Evolutionary conservation across 2,113 vertebrate genomes (phyloP).

Genomic region (Centropus unirufus): DNA sequence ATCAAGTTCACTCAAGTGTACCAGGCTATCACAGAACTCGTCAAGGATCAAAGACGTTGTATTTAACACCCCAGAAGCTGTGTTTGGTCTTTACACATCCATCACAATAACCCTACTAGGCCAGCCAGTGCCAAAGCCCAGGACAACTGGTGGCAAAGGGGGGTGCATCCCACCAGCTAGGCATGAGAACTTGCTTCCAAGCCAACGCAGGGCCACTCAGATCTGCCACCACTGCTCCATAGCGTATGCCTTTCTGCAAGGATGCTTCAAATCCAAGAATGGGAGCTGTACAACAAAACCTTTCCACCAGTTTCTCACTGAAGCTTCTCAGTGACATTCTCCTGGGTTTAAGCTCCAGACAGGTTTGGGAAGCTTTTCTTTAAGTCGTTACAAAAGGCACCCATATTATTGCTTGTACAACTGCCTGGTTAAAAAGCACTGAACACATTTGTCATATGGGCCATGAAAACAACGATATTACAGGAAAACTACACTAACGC

Average conservation of each 20-base stretch:
- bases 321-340: neutral
- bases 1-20: neutral
- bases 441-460: neutral
- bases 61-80: neutral
- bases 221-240: neutral
- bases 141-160: neutral
- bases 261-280: neutral
- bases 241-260: neutral
- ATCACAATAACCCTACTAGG: neutral
- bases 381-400: neutral
- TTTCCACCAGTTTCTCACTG: neutral
- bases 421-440: neutral
- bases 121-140: neutral
- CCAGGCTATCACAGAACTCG: neutral
- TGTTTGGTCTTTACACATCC: neutral
- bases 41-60: neutral
- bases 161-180: neutral
- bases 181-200: neutral
- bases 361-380: neutral
- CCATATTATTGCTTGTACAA: neutral
- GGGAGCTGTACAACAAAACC: neutral
- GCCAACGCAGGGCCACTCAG: fast-evolving
- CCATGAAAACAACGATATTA: neutral
- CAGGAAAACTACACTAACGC: neutral
- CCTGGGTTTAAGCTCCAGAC: neutral